These are phyloP conservation scores for Malurus cyaneus DNA, from an alignment of 2,113 vertebrate species.

Conservation along the genomic window DNA sequence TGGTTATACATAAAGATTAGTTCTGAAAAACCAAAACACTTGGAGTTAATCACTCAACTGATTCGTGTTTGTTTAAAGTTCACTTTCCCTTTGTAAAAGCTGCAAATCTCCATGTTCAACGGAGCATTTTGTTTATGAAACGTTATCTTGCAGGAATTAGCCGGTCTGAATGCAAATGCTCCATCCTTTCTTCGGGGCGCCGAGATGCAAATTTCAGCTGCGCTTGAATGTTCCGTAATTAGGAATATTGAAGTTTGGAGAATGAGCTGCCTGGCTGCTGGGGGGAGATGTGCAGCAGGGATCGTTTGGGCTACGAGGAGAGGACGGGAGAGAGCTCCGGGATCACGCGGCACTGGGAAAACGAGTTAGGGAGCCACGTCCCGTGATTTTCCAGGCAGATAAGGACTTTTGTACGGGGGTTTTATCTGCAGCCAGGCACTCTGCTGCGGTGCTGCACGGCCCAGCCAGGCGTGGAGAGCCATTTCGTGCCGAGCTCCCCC, in stretches of 20 bases:
- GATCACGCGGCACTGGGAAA: not conserved
- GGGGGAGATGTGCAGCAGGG: not conserved
- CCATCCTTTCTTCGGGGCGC: slow-evolving; percentile 52
- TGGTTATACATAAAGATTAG: slow-evolving; percentile 41
- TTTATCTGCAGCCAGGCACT: not conserved
- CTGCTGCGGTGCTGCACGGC: not conserved
- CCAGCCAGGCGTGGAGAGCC: not conserved
- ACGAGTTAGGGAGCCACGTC: not conserved
- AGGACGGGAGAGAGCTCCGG: not conserved
- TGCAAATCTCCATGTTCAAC: slow-evolving; percentile 60
- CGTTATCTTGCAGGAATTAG: slow-evolving; percentile 61
- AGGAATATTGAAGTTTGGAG: slow-evolving; percentile 70
- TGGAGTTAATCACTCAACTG: slow-evolving; percentile 58
- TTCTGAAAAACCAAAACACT: not conserved
- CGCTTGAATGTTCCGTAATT: slow-evolving; percentile 72
- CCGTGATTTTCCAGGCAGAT: not conserved
- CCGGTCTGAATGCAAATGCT: slow-evolving; percentile 63
- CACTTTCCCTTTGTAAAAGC: slow-evolving; percentile 57
- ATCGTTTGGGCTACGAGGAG: slow-evolving; percentile 10
- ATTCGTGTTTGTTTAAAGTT: slow-evolving; percentile 65
- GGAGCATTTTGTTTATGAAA: slow-evolving; percentile 69
- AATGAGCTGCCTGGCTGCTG: slow-evolving; percentile 51
- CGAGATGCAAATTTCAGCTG: slow-evolving; percentile 68
- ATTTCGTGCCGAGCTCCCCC: not conserved
- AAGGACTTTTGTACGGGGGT: not conserved